Evolutionary conservation across 2,888 invertebrate species (phyloP), one percentile per base, ranked within the genome.

Genomic region (Octonoba sinensis): DNA sequence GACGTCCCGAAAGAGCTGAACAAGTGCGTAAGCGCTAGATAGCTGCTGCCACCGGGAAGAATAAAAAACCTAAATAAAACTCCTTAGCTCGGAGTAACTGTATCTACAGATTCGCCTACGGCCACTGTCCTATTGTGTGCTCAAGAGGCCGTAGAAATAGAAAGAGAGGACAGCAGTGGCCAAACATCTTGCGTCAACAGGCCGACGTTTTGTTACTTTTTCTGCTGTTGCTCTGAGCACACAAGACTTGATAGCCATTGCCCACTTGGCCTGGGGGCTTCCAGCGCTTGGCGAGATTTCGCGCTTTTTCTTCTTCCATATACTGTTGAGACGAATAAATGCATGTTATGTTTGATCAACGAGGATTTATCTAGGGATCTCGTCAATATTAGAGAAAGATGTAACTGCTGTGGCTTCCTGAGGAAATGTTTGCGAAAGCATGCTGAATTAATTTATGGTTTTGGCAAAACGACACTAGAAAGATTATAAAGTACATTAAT

Each of bases 121-220:
- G 79, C 66, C 13, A 36, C 56, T 20, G 47, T 60, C 60, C 66
- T 54, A 72, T 73, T 81, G 79, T 81, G 73, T 81, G 66, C 69
- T 81, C 79, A 73, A 73, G 79, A 81, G 73, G 73, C 67, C 54
- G 73, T 54, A 67, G 72, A 69, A 62, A 79, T 65, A 79, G 71
- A 72, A 67, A 79, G 78, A 72, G 72, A 51, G 72, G 78, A 79
- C 79, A 81, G 54, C 62, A 69, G 69, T 81, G 73, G 67, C 72
- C 79, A 81, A 81, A 81, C 79, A 81, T 81, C 73, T 73, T 73
- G 20, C 72, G 79, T 81, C 73, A 81, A 81, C 79, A 81, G 66
- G 47, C 57, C 46, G 62, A 57, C 62, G 54, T 73, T 73, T 81
- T 72, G 67, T 67, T 77, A 69, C 18, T 64, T 72, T 72, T 72